Evolutionary conservation across 2,888 invertebrate genomes (phyloP), one percentile per base, ranked within the genome.

Genomic region (Heliconius charithonia): DNA sequence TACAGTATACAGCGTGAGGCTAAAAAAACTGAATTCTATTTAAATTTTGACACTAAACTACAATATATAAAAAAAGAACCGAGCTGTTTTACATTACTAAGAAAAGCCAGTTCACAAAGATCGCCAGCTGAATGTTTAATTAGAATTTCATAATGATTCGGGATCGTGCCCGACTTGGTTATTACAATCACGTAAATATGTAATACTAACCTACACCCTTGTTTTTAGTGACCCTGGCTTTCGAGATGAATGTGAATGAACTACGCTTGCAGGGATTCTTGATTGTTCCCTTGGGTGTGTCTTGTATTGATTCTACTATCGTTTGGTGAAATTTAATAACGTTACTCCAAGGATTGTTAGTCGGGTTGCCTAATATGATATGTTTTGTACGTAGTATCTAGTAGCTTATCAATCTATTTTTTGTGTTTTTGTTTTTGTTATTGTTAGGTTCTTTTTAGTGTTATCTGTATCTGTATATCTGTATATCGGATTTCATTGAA

Each of bases 161-260:
- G 83, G 81, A 80, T 85, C 86, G 87, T 85, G 88, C 84, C 83
- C 82, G 83, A 80, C 80, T 81, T 81, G 83, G 87, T 85, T 86
- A 89, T 89, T 89, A 83, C 83, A 82, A 86, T 85, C 88, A 89
- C 89, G 89, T 90, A 88, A 87, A 86, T 87, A 87, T 85, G 86
- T 88, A 87, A 87, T 87, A 85, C 84, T 83, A 83, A 83, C 82
- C 81, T 82, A 82, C 79, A 83, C 80, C 80, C 82, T 80, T 77
- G 80, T 81, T 80, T 80, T 81, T 80, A 79, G 79, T 82, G 79
- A 82, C 79, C 81, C 78, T 81, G 79, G 76, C 76, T 74, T 78
- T 77, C 59, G 69, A 77, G 73, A 75, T 80, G 76, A 81, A 81
- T 81, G 77, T 67, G 77, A 81, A 82, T 80, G 75, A 80, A 79